Conservation (phyloP, 2,888 invertebrate genomes). For the Theretra japonica region DNA sequence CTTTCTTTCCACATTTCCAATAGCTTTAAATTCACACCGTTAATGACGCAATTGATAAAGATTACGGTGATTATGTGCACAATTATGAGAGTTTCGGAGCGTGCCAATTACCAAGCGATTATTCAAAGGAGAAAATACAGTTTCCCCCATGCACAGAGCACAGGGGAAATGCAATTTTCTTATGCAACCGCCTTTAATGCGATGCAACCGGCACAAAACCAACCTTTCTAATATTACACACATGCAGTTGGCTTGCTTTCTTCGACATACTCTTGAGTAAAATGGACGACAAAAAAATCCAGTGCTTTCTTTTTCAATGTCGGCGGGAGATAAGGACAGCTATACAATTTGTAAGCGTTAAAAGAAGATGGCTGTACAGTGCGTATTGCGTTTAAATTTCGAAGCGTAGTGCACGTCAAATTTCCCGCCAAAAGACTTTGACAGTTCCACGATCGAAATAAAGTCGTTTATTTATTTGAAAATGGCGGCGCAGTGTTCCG, state of each 20-base stretch:
- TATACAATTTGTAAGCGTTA: slow-evolving; percentile 48
- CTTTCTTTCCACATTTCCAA: slow-evolving; percentile 9
- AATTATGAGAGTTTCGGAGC: slow-evolving; percentile 31
- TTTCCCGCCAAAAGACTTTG: slow-evolving; percentile 64
- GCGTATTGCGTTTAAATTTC: slow-evolving; percentile 67
- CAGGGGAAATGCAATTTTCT: slow-evolving; percentile 79
- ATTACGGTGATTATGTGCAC: slow-evolving; percentile 16
- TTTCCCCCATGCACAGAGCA: slow-evolving; percentile 51
- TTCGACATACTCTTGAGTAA: slow-evolving; percentile 80
- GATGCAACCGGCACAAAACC: slow-evolving; percentile 74
- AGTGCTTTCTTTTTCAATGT: slow-evolving; percentile 84
- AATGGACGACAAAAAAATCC: slow-evolving; percentile 74
- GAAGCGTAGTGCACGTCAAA: slow-evolving; percentile 63
- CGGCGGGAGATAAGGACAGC: slow-evolving; percentile 60
- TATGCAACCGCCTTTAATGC: slow-evolving; percentile 78
- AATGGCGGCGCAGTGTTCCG: slow-evolving; percentile 59
- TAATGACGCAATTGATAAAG: slow-evolving; percentile 5
- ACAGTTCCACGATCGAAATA: slow-evolving; percentile 58
- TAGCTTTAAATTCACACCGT: background rate
- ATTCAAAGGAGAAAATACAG: slow-evolving; percentile 34
- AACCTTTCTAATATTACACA: slow-evolving; percentile 82
- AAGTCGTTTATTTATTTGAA: slow-evolving; percentile 59
- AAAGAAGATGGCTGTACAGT: slow-evolving; percentile 63
- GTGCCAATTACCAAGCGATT: slow-evolving; percentile 22
- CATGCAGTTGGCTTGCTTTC: slow-evolving; percentile 82